Base-by-base conservation (phyloP, 2,797 vertebrate genomes). In the Anisognathus igniventris region DNA sequence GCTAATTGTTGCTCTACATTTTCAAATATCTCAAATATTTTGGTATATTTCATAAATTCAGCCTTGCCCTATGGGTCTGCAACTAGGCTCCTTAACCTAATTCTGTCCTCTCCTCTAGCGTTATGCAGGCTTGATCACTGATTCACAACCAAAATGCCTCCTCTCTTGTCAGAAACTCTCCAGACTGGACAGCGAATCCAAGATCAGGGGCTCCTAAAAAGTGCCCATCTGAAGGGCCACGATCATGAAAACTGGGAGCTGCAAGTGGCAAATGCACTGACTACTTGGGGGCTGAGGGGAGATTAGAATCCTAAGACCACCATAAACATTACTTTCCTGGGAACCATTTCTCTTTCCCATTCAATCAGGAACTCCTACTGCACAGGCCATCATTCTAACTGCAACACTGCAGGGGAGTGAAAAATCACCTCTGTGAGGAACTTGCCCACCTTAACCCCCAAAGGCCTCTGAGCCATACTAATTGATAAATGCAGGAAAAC, bases 161-260 rank as follows among this genome's bases (percentile, higher is more conserved):
- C 18, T 42, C 35, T 84, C 40, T 65, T 61, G 42, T 54, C 28
- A 44, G 18, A 72, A 70, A 24, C 22, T 56, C 51, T 92, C 58
- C 14, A 27, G 14, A 48, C 3, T 27, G 14, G 17, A 85, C 6
- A 73, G 7, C 2, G 14, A 88, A 85, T 40, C 18, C 22, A 62
- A 70, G 27, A 33, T 30, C 20, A 31, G 0, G 0, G 20, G 44
- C 15, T 88, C 9, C 42, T 76, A 47, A 57, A 64, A 93, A 24
- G 16, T 0, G 0, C 31, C 9, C 1, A 8, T 8, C 7, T 57
- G 17, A 88, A 86, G 3, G 5, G 66, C n/a, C 31, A 58, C 2
- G 1, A 48, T 67, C 8, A 18, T 28, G 22, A 85, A 56, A 66
- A 48, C 8, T 24, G 21, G 6, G 22, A 72, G 30, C 33, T 73